A percentile compares a stretch with the other conserved stretches of the same genome.
These are phyloP conservation scores for Rhadina sibilatrix DNA, from an alignment of 2,113 vertebrate species.

Conservation along the genomic window DNA sequence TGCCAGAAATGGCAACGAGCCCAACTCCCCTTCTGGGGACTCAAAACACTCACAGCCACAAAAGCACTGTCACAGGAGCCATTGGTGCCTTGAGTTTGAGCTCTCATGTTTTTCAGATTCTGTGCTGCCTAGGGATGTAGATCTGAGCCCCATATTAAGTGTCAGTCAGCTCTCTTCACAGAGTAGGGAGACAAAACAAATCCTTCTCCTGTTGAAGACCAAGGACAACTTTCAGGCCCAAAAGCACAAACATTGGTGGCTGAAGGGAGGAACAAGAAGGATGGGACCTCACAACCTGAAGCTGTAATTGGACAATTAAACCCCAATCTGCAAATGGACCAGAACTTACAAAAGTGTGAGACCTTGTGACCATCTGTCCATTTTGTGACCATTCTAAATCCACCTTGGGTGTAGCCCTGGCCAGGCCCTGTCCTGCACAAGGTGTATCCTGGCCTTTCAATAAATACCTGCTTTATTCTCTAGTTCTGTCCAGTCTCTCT, in stretches of 20 bases:
- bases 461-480: not conserved
- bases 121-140: not conserved
- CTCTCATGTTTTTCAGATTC: not conserved
- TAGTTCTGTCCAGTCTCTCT: not conserved
- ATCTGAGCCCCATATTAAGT: not conserved
- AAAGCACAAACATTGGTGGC: not conserved
- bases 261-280: not conserved
- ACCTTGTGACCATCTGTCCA: not conserved
- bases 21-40: not conserved
- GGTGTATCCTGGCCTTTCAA: not conserved
- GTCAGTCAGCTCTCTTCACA: not conserved
- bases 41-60: not conserved
- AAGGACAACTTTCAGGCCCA: not conserved
- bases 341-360: not conserved
- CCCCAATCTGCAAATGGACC: not conserved
- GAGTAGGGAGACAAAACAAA: not conserved
- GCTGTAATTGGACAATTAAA: not conserved
- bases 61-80: not conserved
- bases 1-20: constrained; percentile 7
- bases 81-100: not conserved
- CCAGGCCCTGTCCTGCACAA: not conserved
- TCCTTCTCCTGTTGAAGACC: not conserved
- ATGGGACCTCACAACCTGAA: not conserved
- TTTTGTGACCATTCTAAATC: not conserved
- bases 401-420: not conserved